These are phyloP conservation scores for Bombus waltoni DNA, from an alignment of 1,140 invertebrate species.

Conservation along the genomic window DNA sequence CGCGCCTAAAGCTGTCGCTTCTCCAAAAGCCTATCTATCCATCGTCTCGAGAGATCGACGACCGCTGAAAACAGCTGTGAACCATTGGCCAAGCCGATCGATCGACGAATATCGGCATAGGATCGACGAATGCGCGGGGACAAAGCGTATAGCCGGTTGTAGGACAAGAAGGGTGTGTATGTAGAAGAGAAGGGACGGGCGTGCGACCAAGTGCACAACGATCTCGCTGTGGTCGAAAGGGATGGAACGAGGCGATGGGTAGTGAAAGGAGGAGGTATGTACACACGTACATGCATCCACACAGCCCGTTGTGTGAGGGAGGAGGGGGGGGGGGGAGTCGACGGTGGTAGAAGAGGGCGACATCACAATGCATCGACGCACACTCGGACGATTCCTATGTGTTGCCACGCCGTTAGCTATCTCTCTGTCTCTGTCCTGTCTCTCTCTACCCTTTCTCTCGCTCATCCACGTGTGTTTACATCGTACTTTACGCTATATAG, in stretches of 20 bases:
- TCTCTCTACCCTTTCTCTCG: constrained; percentile 28
- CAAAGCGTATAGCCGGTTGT: constrained; percentile 67
- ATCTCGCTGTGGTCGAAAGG: constrained; percentile 61
- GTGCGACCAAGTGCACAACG: constrained; percentile 50
- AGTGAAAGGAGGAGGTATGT: constrained; percentile 27
- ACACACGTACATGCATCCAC: neutral
- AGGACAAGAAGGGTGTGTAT: constrained; percentile 46
- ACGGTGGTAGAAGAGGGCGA: constrained; percentile 48
- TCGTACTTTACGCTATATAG: constrained; percentile 64
- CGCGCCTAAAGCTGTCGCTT: too few species aligned
- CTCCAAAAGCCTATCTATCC: too few species aligned
- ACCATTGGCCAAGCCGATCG: neutral
- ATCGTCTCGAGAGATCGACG: constrained; percentile 19
- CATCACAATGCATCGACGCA: constrained; percentile 68
- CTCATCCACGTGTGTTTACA: constrained; percentile 62
- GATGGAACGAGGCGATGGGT: constrained; percentile 50
- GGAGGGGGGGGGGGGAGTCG: constrained; percentile 35
- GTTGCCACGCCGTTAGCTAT: constrained; percentile 28
- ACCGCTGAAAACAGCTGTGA: constrained; percentile 67
- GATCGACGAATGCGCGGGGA: constrained; percentile 61
- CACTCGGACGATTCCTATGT: constrained; percentile 54
- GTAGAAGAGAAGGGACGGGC: constrained; percentile 22
- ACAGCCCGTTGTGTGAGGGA: neutral
- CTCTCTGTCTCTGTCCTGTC: constrained; percentile 19
- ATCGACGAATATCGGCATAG: constrained; percentile 45